Percentiles rank a stretch among this genome's conserved stretches.
Evolutionary conservation across 2,888 invertebrate genomes (phyloP).

Genomic region (Luffia ferchaultella): DNA sequence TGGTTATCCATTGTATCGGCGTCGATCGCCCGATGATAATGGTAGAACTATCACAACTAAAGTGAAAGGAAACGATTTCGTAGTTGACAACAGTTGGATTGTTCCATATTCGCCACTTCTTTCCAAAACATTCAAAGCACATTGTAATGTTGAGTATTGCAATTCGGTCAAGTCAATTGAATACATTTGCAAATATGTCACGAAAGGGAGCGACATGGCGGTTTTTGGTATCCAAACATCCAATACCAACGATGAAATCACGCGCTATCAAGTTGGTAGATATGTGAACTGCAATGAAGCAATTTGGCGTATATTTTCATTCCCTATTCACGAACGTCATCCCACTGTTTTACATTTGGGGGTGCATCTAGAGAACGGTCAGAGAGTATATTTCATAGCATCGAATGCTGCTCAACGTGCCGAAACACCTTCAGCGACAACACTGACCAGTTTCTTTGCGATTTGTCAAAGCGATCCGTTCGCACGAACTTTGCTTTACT

Average conservation of each 20-base stretch:
- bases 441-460: constrained; percentile 21
- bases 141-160: constrained; percentile 15
- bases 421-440: constrained; percentile 15
- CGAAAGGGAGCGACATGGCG: constrained; percentile 11
- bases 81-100: constrained; percentile 21
- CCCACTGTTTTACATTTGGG: constrained; percentile 13
- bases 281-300: constrained; percentile 16
- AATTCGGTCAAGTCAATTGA: constrained; percentile 15
- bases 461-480: constrained; percentile 20
- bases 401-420: constrained; percentile 13
- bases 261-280: constrained; percentile 15
- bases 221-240: constrained; percentile 11
- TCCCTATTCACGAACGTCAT: constrained; percentile 10
- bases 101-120: constrained; percentile 20
- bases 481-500: constrained; percentile 19
- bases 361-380: constrained; percentile 13
- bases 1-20: constrained; percentile 28
- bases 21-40: constrained; percentile 19
- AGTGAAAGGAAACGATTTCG: constrained; percentile 11
- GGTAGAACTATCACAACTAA: constrained; percentile 12
- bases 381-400: constrained; percentile 13
- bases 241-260: constrained; percentile 14
- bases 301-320: constrained; percentile 11
- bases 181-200: constrained; percentile 12
- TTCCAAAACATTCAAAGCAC: constrained; percentile 13